Evolutionary conservation across 2,888 invertebrate species (phyloP), one percentile per base, ranked within the genome.

Genomic region (Itoplectis maculator): DNA sequence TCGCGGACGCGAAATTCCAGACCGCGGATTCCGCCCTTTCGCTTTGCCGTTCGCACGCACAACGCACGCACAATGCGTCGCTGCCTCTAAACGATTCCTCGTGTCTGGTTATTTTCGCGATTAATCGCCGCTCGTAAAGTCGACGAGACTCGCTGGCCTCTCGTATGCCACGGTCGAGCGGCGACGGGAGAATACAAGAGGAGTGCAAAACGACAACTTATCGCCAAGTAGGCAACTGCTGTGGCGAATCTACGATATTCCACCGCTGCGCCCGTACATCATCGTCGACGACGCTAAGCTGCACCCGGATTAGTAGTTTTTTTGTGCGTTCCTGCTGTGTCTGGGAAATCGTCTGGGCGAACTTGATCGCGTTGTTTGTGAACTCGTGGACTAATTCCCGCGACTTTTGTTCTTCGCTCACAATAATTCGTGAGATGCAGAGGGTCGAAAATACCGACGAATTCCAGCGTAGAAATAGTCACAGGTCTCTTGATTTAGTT

Each of bases 21-120:
- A 66, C 69, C 61, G 69, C 78, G 75, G 59, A 74, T 78, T 69
- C 65, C 88, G 81, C 77, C 78, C 69, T 75, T 78, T 70, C 40
- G 70, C 59, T 88, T 59, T 37, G 11, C 78, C 73, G 47, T 70
- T 72, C 40, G 88, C 86, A 88, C 90, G 89, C n/a, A n/a, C n/a
- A n/a, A n/a, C 29, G 29, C 29, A 88, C 87, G 88, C 87, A 85
- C 87, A 86, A 87, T 85, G 84, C 86, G 83, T 86, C 72, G 85
- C 87, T 65, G 49, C 42, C 45, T 79, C 82, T 91, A 91, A 92
- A 90, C 89, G 90, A 91, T 91, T 91, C 90, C 88, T 89, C 89
- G 88, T 91, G 90, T 91, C 89, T 88, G 83, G 88, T 90, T 90
- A 90, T 91, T 91, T 91, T 88, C 86, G 88, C 89, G 89, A 91